These are phyloP conservation scores for Circaetus gallicus DNA, from an alignment of 2,113 vertebrate species.

Conservation along the genomic window DNA sequence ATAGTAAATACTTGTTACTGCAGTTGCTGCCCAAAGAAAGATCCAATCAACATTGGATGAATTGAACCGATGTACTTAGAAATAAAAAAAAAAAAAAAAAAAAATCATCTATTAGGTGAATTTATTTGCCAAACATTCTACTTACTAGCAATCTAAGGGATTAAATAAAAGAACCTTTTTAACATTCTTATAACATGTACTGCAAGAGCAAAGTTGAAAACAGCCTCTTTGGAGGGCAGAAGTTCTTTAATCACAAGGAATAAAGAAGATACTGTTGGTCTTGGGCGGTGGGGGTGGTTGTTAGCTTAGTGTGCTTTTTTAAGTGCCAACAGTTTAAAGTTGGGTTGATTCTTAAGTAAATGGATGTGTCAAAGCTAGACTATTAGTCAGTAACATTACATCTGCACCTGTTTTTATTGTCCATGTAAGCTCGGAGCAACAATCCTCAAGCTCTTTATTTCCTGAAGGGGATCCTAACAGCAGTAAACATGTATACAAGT, in stretches of 20 bases:
- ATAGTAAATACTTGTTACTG: not conserved
- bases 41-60: not conserved
- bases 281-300: not conserved
- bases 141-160: not conserved
- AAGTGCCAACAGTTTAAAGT: not conserved
- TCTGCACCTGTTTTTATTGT: not conserved
- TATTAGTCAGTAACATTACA: not conserved
- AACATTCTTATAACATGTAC: not conserved
- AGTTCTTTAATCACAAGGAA: not conserved
- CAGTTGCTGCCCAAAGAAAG: not conserved
- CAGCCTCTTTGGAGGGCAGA: not conserved
- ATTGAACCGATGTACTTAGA: not conserved
- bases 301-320: not conserved
- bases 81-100: not conserved
- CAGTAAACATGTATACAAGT: not conserved
- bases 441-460: not conserved
- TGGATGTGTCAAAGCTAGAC: not conserved
- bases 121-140: not conserved
- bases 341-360: not conserved
- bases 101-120: not conserved
- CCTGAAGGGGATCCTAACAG: not conserved
- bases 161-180: not conserved
- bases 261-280: not conserved
- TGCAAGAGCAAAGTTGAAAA: not conserved
- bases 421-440: not conserved